These are phyloP conservation scores for Andrena bicolor DNA, from an alignment of 2,888 invertebrate species.

Conservation along the genomic window DNA sequence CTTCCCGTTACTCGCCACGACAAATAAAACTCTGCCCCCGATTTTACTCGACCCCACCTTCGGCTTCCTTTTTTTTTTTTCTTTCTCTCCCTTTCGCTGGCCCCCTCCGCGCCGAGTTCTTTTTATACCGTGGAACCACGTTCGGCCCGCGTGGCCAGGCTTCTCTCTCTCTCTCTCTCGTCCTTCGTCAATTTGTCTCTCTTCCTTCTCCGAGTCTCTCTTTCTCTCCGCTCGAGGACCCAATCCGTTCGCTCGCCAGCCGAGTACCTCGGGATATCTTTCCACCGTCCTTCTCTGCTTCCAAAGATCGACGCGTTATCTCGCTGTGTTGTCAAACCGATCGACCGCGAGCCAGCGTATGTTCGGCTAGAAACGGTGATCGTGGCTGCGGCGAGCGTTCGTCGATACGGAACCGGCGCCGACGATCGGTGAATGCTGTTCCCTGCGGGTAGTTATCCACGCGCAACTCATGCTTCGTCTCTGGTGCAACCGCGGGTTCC, in stretches of 20 bases:
- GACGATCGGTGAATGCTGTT: background rate
- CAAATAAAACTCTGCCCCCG: constrained; percentile 46
- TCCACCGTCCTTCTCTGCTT: background rate
- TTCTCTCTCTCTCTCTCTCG: background rate
- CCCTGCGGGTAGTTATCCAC: background rate
- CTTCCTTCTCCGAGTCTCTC: background rate
- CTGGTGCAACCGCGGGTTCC: too few relatives aligned
- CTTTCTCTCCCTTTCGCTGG: background rate
- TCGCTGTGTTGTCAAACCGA: constrained; percentile 22
- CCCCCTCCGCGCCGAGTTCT: background rate
- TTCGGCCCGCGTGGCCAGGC: constrained; percentile 10
- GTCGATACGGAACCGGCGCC: background rate
- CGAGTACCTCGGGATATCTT: background rate
- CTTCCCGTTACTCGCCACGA: constrained; percentile 37
- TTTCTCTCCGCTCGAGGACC: background rate
- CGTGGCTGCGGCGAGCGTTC: background rate
- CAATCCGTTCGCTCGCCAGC: background rate
- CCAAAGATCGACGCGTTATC: constrained; percentile 35
- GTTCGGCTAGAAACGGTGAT: background rate
- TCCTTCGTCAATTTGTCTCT: background rate
- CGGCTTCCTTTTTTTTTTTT: constrained; percentile 6
- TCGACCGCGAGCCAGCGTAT: background rate
- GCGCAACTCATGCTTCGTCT: background rate
- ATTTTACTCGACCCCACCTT: constrained; percentile 16
- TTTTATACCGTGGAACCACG: constrained; percentile 29